Evolutionary conservation across 2,888 invertebrate species (phyloP).

Genomic region (Noctua janthe): DNA sequence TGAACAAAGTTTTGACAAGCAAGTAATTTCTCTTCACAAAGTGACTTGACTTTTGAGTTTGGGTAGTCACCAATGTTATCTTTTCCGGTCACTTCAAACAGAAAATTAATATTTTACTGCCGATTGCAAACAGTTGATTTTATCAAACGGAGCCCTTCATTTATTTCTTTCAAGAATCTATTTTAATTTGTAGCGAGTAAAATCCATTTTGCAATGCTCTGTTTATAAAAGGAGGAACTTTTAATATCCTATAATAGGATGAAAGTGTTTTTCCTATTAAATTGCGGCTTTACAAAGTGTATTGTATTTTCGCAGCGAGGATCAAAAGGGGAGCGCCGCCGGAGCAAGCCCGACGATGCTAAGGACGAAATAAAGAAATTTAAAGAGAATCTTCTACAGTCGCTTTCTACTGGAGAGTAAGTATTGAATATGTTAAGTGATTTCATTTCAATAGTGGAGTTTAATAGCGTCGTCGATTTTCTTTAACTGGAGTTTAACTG

Average conservation of each 20-base stretch:
- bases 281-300: conserved; percentile 46
- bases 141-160: conserved; percentile 29
- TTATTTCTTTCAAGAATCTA: conserved; percentile 12
- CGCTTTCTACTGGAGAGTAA: conserved; percentile 81
- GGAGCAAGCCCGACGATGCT: conserved; percentile 76
- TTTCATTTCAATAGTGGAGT: conserved; percentile 1
- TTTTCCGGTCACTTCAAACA: conserved; percentile 55
- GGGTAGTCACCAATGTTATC: conserved; percentile 58
- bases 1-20: conserved; percentile 64
- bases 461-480: conserved; percentile 7
- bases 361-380: conserved; percentile 85
- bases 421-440: conserved; percentile 61
- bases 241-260: conserved; percentile 31
- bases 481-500: neutral
- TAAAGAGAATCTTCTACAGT: conserved; percentile 84
- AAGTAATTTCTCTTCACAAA: conserved; percentile 62
- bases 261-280: conserved; percentile 35
- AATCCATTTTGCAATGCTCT: neutral
- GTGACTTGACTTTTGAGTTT: conserved; percentile 51
- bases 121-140: conserved; percentile 25
- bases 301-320: conserved; percentile 70
- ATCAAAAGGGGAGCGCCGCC: conserved; percentile 78
- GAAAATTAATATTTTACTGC: conserved; percentile 51
- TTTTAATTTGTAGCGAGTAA: neutral
- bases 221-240: conserved; percentile 17